Percentiles rank a stretch among this genome's conserved stretches.
Evolutionary conservation across 2,888 invertebrate species (phyloP).

Genomic region (Theristus sp.): DNA sequence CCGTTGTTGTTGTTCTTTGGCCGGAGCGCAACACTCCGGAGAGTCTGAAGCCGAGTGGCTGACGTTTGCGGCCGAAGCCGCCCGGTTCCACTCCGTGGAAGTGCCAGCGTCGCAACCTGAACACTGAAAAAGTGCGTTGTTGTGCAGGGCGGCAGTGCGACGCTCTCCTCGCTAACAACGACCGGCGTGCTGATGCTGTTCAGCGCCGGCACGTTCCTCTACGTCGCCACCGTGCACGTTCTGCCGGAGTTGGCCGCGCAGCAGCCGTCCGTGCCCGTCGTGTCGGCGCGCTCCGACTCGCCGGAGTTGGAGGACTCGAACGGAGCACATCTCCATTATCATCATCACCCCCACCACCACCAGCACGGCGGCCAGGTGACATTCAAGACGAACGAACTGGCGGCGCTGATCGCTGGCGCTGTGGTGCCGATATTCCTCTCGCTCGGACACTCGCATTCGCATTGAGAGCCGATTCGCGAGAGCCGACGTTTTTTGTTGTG

Average conservation of each 20-base stretch:
- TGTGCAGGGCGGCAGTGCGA: constrained; percentile 67
- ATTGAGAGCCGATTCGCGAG: too few species aligned
- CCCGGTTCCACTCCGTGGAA: too few species aligned
- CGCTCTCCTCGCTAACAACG: constrained; percentile 65
- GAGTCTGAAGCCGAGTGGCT: too few species aligned
- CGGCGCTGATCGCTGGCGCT: constrained; percentile 65
- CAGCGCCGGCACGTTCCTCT: constrained; percentile 93
- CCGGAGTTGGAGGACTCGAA: not conserved
- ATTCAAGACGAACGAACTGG: constrained; percentile 55
- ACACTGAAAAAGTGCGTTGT: too few species aligned
- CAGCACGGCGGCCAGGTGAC: constrained; percentile 10
- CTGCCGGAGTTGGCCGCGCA: constrained; percentile 56
- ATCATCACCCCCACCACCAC: too few species aligned
- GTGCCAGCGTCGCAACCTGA: too few species aligned
- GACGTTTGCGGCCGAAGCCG: too few species aligned
- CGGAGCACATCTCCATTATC: not conserved
- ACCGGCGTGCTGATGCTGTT: constrained; percentile 96
- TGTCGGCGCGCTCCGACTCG: constrained; percentile 9
- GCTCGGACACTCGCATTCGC: constrained; percentile 65
- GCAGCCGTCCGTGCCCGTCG: not conserved
- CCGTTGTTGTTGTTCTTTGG: too few species aligned
- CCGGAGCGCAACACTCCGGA: too few species aligned
- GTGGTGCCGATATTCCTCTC: constrained; percentile 71
- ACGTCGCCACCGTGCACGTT: constrained; percentile 95
- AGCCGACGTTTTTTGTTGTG: too few species aligned